Evolutionary conservation across 2,797 vertebrate genomes (phyloP), one percentile per base, ranked within the genome.

Genomic region (Pempheris klunzingeri): DNA sequence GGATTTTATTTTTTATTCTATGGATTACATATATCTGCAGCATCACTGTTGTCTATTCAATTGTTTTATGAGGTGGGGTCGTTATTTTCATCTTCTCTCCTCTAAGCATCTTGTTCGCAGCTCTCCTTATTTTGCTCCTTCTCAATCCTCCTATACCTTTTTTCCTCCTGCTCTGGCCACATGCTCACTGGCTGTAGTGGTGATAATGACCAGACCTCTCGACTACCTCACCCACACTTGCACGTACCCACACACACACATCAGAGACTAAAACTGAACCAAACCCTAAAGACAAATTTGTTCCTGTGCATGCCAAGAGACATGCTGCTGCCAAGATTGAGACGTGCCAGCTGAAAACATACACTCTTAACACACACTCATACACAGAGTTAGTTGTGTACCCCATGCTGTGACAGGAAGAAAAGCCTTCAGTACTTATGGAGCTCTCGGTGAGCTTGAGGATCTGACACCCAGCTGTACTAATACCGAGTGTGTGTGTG

Each of bases 401-500:
- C 86, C 89, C 84, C 88, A 86, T 84, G 85, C 91, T 85, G 92
- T 90, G 90, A 90, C 84, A 90, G 90, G 94, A 96, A 96, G 93
- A 95, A 93, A 93, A 88, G 94, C 93, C 94, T 95, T 91, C 94
- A 96, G 93, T 94, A 92, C 95, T 92, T 92, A 81, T 90, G 90
- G 94, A 93, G 89, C 93, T 92, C 93, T 95, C 80, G 86, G 92
- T 92, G 94, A 93, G 92, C 86, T 89, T 83, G 89, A 94, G 85
- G 92, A 92, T 96, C 95, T 97, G 95, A 96, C 94, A 95, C 88
- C 94, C 97, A 97, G 96, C 96, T 98, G 96, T 95, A 91, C 81
- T 91, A 95, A 90, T 85, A 87, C 50, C 71, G 39, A 58, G 8
- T 52, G 46, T 52, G 2, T 17, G 49, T 15, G 47, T 24, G 54